Base-by-base conservation (phyloP, 2,113 vertebrate genomes). In the Corydoras sp. region DNA sequence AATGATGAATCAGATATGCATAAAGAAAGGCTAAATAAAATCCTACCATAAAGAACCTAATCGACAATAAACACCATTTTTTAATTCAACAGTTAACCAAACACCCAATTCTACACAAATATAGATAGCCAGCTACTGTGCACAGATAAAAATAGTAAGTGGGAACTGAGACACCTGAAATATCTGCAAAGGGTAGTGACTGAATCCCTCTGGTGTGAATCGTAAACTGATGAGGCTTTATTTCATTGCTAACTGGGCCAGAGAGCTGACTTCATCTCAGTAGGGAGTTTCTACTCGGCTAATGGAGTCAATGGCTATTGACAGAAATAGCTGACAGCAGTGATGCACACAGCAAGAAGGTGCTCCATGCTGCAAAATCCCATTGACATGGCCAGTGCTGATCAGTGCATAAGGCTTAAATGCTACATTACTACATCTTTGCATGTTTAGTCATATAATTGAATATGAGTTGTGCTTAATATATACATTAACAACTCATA, bases 241-340 rank as follows among this genome's bases (percentile, higher is more conserved):
- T 68, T 68, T 74, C 72, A 74, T 62, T 74, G 58, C 65, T 62
- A 74, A 74, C 72, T 68, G 65, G 54, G 50, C 58, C 18, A 55
- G 31, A 61, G 65, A 74, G 72, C 72, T 74, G 65, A 74, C 72
- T 74, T 68, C 72, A 74, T 74, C 72, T 74, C 72, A 62, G 65
- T n/a, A 73, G 50, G 69, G 59, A 71, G 72, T 62, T 18, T 0
- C 11, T 76, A 63, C 69, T 59, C 62, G 68, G 76, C 29, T 12
- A 65, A 76, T 77, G 67, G 60, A 81, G 65, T 74, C 58, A 24
- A 58, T 76, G 59, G 51, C 59, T 56, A 74, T 72, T 62, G 74
- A 74, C 59, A 58, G 65, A 71, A 80, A 74, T 66, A 72, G 62
- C 71, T 80, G 75, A 80, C 73, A 75, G 80, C 60, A 77, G 69